Base-by-base conservation (phyloP, 1,140 invertebrate genomes). In the Mercenaria mercenaria region DNA sequence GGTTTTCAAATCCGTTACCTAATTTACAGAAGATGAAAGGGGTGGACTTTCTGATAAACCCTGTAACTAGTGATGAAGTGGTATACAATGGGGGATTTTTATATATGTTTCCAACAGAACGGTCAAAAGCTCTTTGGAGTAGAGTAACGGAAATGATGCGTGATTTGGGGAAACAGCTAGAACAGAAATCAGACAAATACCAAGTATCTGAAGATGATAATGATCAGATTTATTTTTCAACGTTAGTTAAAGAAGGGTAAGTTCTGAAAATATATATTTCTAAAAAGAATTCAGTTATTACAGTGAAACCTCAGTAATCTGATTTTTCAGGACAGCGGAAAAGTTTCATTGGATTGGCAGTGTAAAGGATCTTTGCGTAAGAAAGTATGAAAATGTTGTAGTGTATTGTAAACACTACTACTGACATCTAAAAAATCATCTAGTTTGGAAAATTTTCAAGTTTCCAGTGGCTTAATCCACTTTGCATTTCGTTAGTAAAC, bases 1-100 rank as follows among this genome's bases (percentile, higher is more conserved):
- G 93, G 93, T 52, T 94, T 29, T 56, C 64, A 74, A 91, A 93
- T 67, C 92, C 93, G 8, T 77, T 93, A 41, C 87, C 90, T 37
- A 26, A 43, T 2, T 77, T 92, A 43, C 69, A 85, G 26, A 77
- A 59, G 32, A 2, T 82, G 32, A n/a, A 52, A n/a, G 64, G 61
- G 0, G 82, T 67, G 41, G 93, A 94, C 76, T 79, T 94, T 64
- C 37, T 93, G n/a, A 90, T 91, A 0, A 93, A 90, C 18, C 77
- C 80, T 15, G 91, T 94, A 18, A 86, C 90, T 13, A 41, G 89
- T 0, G 80, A 72, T 8, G 59, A 29, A 26, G 79, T 80, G 29
- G 37, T 84, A 2, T 67, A 88, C 47, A 91, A 91, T 67, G 91
- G 92, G 2, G 92, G 92, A 15, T 94, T 94, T 85, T 50, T 94